Percentiles rank a stretch among this genome's conserved stretches.
Conservation (phyloP, 2,888 invertebrate species). For the Apamea epomidion region DNA sequence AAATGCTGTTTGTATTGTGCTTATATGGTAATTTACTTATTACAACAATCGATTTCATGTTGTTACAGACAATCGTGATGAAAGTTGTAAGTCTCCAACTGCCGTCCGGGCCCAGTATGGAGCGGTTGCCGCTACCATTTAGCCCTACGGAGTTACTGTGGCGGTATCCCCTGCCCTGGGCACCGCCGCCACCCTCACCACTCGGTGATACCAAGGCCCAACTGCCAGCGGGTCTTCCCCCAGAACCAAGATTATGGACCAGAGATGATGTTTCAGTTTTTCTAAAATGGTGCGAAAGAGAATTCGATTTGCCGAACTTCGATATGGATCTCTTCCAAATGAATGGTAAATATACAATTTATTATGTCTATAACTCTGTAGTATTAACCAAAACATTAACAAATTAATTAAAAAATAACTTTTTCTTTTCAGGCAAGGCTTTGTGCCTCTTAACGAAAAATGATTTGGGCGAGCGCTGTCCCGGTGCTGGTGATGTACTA, state of each 20-base stretch:
- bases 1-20: conserved; percentile 1
- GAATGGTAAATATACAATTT: conserved; percentile 93
- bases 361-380: not conserved
- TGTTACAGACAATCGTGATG: conserved; percentile 89
- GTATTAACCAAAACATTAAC: not conserved
- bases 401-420: conserved; percentile 8
- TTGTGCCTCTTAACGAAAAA: conserved; percentile 96
- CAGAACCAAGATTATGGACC: conserved; percentile 97
- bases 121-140: conserved; percentile 95
- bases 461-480: conserved; percentile 97
- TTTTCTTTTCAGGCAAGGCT: conserved; percentile 94
- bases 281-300: conserved; percentile 97
- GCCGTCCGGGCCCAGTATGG: conserved; percentile 93
- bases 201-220: conserved; percentile 96
- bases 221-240: conserved; percentile 95
- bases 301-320: conserved; percentile 97
- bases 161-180: conserved; percentile 96
- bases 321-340: conserved; percentile 98
- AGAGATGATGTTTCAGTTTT: conserved; percentile 97
- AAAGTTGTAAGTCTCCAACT: conserved; percentile 93
- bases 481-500: conserved; percentile 97
- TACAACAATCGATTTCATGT: conserved; percentile 40
- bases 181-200: conserved; percentile 92
- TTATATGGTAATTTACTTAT: conserved; percentile 3
- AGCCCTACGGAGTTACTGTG: conserved; percentile 95